Percentiles rank a stretch among this genome's conserved stretches.
These are phyloP conservation scores for Ondatra zibethicus DNA, from an alignment of 2,113 vertebrate genomes.

Conservation along the genomic window DNA sequence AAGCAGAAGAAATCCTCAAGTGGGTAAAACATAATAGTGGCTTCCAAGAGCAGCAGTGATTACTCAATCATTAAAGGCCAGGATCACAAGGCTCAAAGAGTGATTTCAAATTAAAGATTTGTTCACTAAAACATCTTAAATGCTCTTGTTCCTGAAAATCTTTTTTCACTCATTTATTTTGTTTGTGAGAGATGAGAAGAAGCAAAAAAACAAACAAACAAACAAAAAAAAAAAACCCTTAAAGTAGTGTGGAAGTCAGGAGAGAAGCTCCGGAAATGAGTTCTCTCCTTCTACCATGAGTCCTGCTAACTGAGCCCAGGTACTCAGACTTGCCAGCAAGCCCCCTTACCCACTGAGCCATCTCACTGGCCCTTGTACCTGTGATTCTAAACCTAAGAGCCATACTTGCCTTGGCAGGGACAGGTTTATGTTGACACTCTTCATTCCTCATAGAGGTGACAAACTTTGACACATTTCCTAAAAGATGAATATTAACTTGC, in stretches of 20 bases:
- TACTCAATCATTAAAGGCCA: neutral
- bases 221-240: neutral
- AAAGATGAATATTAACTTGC: neutral
- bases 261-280: neutral
- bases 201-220: neutral
- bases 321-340: neutral
- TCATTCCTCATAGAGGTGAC: neutral
- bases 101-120: neutral
- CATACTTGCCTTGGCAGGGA: neutral
- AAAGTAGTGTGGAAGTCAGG: neutral
- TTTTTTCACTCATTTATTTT: neutral
- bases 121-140: neutral
- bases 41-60: neutral
- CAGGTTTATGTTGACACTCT: neutral
- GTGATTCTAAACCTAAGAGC: neutral
- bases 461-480: neutral
- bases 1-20: neutral
- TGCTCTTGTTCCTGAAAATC: too few relatives aligned
- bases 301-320: neutral
- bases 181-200: neutral
- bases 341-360: neutral
- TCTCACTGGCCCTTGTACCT: neutral
- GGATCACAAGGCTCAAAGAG: neutral
- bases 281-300: neutral
- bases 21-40: too few relatives aligned